These are phyloP conservation scores for Idaea aversata DNA, from an alignment of 2,888 invertebrate species.

Conservation along the genomic window DNA sequence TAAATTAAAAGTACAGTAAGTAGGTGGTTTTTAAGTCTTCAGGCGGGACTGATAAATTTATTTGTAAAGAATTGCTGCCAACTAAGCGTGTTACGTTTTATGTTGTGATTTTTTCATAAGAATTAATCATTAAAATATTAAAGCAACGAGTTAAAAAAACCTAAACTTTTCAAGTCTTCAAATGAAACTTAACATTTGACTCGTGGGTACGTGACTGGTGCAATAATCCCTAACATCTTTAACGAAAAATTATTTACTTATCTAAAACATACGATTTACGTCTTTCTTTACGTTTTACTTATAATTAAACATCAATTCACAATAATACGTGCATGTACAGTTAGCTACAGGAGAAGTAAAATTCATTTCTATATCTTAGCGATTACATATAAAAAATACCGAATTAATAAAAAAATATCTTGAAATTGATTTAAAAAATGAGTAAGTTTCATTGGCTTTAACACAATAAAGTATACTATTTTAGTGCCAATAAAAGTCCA, in stretches of 20 bases:
- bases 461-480: not conserved
- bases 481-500: not conserved
- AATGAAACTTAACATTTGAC: no score
- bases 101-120: no score
- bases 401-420: no score
- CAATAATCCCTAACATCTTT: constrained; percentile 16
- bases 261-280: constrained; percentile 48
- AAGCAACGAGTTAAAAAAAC: no score
- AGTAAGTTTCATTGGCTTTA: not conserved
- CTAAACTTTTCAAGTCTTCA: no score
- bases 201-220: not conserved
- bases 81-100: no score
- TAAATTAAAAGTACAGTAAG: not conserved
- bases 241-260: constrained; percentile 27
- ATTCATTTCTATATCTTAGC: constrained; percentile 24
- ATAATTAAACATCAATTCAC: constrained; percentile 42
- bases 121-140: no score
- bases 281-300: constrained; percentile 35
- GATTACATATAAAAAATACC: constrained; percentile 13
- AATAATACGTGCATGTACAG: constrained; percentile 37
- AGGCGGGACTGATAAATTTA: no score
- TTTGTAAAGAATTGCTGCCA: no score
- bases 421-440: not conserved
- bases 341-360: constrained; percentile 25
- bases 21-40: no score